Base-by-base conservation (phyloP, 2,888 invertebrate species). In the Lucinisca nassula region DNA sequence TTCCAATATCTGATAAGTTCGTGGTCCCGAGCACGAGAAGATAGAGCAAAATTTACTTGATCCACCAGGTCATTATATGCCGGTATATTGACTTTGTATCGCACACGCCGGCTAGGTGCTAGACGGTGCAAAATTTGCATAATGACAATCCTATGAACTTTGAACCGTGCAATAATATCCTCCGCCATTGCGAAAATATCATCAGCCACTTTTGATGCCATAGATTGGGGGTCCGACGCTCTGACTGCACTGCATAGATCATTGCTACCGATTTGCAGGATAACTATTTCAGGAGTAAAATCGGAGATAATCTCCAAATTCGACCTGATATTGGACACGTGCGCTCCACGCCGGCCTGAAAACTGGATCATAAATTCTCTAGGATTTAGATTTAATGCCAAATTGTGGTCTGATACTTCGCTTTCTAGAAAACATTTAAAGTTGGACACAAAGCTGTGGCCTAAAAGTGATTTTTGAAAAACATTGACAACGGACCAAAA, bases 41-140 rank as follows among this genome's bases (percentile, higher is more conserved):
- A n/a, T n/a, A n/a, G n/a, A n/a, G n/a, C n/a, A n/a, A n/a, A n/a
- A n/a, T n/a, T n/a, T n/a, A n/a, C n/a, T n/a, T n/a, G n/a, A n/a
- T n/a, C n/a, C n/a, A n/a, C 17, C 24, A 61, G 24, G 27, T 30
- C 27, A 61, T 30, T 1, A 61, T 8, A 6, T 27, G 21, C 3
- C 61, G 61, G 30, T 61, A 61, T 21, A 61, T 61, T 30, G 6
- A 61, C 61, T 17, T 24, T 24, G 61, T 61, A 30, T 27, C 21
- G 2, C 6, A 61, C 61, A 3, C 14, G 27, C 6, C 61, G 61
- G 24, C 32, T 61, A 3, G 61, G 61, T 27, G 6, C 10, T 8
- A 61, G 14, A 17, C 61, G 55, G n/a, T 55, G 61, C 30, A 61
- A 27, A 61, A 61, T 61, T 61, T 61, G 61, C 61, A 61, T 61